Evolutionary conservation across 2,113 vertebrate species (phyloP), one percentile per base, ranked within the genome.

Genomic region (Crotalus horridus): DNA sequence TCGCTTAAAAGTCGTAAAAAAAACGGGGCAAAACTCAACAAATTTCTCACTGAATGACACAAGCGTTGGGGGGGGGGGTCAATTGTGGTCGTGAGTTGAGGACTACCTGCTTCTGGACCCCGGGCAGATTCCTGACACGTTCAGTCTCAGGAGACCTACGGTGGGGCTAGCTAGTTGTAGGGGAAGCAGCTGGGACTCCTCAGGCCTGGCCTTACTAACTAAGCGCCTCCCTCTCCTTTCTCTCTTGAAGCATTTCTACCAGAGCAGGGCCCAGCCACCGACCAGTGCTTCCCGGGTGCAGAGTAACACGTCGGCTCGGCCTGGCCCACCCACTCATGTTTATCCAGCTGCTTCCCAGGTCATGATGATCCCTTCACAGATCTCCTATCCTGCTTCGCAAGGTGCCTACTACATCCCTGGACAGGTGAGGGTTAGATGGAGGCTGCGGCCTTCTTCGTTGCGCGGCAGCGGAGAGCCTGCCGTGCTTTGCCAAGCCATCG

Each of bases 351-450:
- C 98, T 96, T 99, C 99, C 97, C 99, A 99, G 97, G 98, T 99
- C 98, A 99, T 99, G 99, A 99, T 99, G 99, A 99, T 99, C 97
- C 98, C 98, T 89, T 98, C 98, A 94, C 99, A 99, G 97, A 97
- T 99, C 95, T 97, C 98, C 94, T 99, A 99, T 96, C 95, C 98
- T 95, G 98, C 97, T 96, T 98, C 99, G 92, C 99, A 99, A 97
- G 98, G 98, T 95, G 97, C 99, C 93, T 99, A 99, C 97, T 99
- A 99, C 97, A 99, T 99, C 97, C 98, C 98, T 0, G 98, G 98
- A 98, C 99, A 99, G 98, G 99, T 99, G 97, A 97, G 97, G 92
- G 92, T 24, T 87, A 43, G 92, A 39, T 21, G 0, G 89, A 55
- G 69, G 29, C 59, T 20, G 58, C 56, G 21, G 61, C 39, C 39